phyloP scores from a whole-genome alignment of 30 jellyfish, hydroid and myxozoan species.

The Hydractinia echinata region DNA sequence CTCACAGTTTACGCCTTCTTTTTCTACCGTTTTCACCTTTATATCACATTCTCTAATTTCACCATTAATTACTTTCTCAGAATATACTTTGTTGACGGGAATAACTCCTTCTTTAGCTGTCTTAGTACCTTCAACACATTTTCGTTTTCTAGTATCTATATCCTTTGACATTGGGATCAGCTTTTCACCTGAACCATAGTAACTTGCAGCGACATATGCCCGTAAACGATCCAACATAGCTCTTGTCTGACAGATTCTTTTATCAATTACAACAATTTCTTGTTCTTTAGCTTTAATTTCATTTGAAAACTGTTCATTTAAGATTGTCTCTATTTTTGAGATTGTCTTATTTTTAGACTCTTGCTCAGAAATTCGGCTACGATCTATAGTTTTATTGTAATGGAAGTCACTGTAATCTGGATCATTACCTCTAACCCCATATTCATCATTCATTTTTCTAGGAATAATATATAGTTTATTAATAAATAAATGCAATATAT shows the following conservation, averaged over 20 bases:
- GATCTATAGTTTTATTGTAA: conserved; percentile 40
- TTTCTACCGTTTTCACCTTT: background rate
- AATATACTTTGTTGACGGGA: background rate
- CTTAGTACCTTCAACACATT: conserved; percentile 17
- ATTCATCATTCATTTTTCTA: no score
- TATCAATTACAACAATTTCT: conserved; percentile 57
- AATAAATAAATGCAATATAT: no score
- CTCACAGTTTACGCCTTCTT: conserved; percentile 1
- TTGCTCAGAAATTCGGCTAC: conserved; percentile 39
- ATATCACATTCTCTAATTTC: background rate
- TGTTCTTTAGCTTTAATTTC: conserved; percentile 71
- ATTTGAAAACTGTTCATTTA: conserved; percentile 55
- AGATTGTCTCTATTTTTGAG: conserved; percentile 44
- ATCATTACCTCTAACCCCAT: conserved; percentile 25
- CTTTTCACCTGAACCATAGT: conserved; percentile 70
- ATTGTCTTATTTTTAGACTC: conserved; percentile 53
- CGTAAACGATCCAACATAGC: conserved; percentile 69
- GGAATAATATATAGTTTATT: no score
- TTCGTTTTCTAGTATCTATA: conserved; percentile 2
- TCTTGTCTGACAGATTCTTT: conserved; percentile 60
- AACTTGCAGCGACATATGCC: conserved; percentile 80
- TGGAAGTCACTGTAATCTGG: conserved; percentile 68
- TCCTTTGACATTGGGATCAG: conserved; percentile 36
- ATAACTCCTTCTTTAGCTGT: background rate
- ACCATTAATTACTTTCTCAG: background rate